phyloP scores from a whole-genome alignment of 2,888 invertebrate genomes.

The Nectonema munidae region DNA sequence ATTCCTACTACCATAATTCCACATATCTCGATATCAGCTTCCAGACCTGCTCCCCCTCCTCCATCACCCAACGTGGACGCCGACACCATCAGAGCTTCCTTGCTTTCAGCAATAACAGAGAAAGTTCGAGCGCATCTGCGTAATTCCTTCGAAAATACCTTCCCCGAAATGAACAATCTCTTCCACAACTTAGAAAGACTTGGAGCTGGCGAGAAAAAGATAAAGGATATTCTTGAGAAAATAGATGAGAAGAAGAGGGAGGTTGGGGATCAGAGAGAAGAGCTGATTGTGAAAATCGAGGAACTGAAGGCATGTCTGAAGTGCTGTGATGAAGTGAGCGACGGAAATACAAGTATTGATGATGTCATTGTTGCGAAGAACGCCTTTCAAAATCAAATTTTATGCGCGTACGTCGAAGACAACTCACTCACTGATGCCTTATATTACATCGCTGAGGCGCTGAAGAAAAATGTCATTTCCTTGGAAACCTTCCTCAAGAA shows the following conservation, averaged over 20 bases:
- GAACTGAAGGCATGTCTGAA: conserved; percentile 19
- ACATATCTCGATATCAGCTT: conserved; percentile 13
- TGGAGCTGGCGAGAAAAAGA: conserved; percentile 9
- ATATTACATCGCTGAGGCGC: conserved; percentile 76
- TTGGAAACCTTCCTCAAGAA: conserved; percentile 79
- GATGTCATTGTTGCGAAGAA: too few species aligned
- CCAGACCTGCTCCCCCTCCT: neutral
- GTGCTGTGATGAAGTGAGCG: too few species aligned
- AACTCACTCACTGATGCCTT: conserved; percentile 90
- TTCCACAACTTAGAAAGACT: too few species aligned
- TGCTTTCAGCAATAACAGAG: conserved; percentile 1
- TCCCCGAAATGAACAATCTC: too few species aligned
- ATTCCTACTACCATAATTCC: conserved; percentile 6
- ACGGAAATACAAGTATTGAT: too few species aligned
- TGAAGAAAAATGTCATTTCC: conserved; percentile 62
- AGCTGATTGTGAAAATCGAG: conserved; percentile 31
- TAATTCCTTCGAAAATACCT: too few species aligned
- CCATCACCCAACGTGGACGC: conserved; percentile 17
- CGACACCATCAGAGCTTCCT: conserved; percentile 10
- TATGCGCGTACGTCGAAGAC: conserved; percentile 85
- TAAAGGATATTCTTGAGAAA: conserved; percentile 18
- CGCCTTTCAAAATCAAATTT: too few species aligned
- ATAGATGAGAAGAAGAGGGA: conserved; percentile 47
- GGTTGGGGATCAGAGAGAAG: conserved; percentile 47
- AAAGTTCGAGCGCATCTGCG: neutral